phyloP scores from a whole-genome alignment of 35 echinoderm and acorn worm genomes.

The Hemicentrotus pulcherrimus region DNA sequence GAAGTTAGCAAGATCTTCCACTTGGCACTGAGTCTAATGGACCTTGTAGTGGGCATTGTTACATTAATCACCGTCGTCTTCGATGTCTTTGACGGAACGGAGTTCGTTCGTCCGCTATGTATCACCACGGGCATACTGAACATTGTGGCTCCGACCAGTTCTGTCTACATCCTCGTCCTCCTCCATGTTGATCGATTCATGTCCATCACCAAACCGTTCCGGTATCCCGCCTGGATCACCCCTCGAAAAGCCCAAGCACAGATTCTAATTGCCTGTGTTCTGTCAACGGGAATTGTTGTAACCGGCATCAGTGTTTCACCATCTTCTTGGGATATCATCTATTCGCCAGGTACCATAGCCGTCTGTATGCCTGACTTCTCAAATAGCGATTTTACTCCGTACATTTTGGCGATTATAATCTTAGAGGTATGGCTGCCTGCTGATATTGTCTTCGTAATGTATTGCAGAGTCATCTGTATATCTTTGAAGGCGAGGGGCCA shows the following conservation, averaged over 20 bases:
- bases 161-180: not conserved
- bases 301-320: not conserved
- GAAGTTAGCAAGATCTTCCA: not conserved
- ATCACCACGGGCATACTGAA: not conserved
- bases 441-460: not conserved
- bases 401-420: not conserved
- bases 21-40: not conserved
- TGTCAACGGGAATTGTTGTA: not conserved
- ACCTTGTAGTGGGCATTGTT: not conserved
- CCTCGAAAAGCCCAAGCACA: not conserved
- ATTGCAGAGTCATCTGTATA: not conserved
- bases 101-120: not conserved
- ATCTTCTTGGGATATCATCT: not conserved
- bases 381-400: not conserved
- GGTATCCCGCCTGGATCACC: not conserved
- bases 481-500: not conserved
- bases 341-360: not conserved
- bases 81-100: not conserved
- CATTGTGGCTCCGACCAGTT: not conserved
- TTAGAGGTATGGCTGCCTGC: not conserved
- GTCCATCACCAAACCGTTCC: not conserved
- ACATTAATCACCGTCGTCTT: not conserved
- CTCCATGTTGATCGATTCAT: not conserved
- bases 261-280: not conserved
- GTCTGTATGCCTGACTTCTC: not conserved